These are phyloP conservation scores for Remorina albescens DNA, from an alignment of 2,797 vertebrate genomes.

Conservation along the genomic window DNA sequence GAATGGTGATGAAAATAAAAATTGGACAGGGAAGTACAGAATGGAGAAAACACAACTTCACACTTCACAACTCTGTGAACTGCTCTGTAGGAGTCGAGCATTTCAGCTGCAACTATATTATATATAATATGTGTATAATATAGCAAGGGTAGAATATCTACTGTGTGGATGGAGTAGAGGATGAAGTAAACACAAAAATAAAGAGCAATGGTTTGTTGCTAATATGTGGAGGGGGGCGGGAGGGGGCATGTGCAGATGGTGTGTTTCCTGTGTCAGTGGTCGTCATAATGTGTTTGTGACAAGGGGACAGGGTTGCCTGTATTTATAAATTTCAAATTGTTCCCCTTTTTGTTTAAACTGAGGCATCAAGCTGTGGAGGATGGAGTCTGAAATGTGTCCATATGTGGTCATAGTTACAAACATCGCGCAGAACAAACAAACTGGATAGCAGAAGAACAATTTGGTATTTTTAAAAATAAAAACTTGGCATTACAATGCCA, in stretches of 20 bases:
- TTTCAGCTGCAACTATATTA: constrained; percentile 75
- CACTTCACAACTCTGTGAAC: constrained; percentile 50
- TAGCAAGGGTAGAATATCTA: constrained; percentile 78
- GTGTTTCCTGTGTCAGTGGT: constrained; percentile 79
- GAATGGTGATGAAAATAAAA: neutral
- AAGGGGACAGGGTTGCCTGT: constrained; percentile 79
- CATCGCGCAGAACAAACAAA: constrained; percentile 72
- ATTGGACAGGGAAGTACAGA: neutral
- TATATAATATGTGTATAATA: constrained; percentile 77
- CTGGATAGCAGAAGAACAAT: constrained; percentile 79
- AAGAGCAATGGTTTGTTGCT: constrained; percentile 59
- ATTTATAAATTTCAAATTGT: constrained; percentile 76
- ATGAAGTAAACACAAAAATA: constrained; percentile 44
- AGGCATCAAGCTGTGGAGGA: constrained; percentile 5
- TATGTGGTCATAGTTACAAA: constrained; percentile 66
- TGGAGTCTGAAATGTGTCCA: constrained; percentile 59
- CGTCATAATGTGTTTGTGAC: constrained; percentile 80
- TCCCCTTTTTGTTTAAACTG: neutral
- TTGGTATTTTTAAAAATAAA: constrained; percentile 80
- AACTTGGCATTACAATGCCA: constrained; percentile 86
- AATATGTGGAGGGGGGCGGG: constrained; percentile 41
- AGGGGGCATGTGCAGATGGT: constrained; percentile 66
- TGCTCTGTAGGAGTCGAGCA: constrained; percentile 51
- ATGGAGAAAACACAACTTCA: constrained; percentile 16
- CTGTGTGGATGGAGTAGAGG: constrained; percentile 78